phyloP scores from a whole-genome alignment of 2,113 vertebrate genomes.

The Petroica traversi region DNA sequence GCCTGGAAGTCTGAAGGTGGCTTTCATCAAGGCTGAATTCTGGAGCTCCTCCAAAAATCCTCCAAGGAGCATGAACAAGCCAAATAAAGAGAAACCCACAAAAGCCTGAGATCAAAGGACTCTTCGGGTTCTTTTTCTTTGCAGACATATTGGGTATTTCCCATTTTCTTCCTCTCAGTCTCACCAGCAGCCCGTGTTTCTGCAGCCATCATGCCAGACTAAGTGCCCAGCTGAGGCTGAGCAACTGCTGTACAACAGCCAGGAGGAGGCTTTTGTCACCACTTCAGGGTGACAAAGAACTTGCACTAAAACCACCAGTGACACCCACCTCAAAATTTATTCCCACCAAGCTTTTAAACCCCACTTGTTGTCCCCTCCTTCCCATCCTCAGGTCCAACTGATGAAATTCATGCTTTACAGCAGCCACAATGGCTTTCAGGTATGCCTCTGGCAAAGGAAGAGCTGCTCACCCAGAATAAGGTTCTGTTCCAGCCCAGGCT shows the following conservation, averaged over 20 bases:
- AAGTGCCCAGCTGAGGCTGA: background rate
- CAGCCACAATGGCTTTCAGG: background rate
- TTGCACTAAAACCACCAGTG: background rate
- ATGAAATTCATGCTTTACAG: background rate
- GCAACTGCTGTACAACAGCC: background rate
- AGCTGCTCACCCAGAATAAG: background rate
- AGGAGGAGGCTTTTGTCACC: background rate
- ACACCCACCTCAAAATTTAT: background rate
- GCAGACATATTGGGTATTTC: background rate
- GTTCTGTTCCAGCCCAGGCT: background rate
- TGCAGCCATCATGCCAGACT: background rate
- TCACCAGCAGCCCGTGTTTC: background rate
- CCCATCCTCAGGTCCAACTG: background rate
- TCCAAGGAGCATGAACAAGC: background rate
- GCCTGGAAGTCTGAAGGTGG: background rate
- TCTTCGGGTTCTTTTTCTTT: background rate
- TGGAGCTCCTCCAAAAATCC: constrained; percentile 26
- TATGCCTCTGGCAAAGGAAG: background rate
- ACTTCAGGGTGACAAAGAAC: background rate
- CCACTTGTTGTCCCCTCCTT: background rate
- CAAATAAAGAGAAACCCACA: constrained; percentile 35
- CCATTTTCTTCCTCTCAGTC: background rate
- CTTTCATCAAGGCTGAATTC: background rate
- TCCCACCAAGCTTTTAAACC: background rate
- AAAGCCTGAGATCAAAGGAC: constrained; percentile 17